These are phyloP conservation scores for Tachystola acroxantha DNA, from an alignment of 2,888 invertebrate genomes.

Conservation along the genomic window DNA sequence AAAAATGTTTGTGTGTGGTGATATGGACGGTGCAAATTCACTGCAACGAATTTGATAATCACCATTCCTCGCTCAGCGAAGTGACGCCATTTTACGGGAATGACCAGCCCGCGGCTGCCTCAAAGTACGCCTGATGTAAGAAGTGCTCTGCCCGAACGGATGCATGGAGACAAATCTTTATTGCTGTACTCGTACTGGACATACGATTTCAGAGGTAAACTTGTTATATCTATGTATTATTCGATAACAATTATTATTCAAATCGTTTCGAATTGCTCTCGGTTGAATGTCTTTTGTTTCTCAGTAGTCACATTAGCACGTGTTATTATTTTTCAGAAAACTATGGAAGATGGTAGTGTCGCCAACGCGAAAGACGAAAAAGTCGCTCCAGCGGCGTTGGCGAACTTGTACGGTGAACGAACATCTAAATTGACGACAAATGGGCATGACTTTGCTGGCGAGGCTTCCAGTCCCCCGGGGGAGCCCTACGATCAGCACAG, in stretches of 20 bases:
- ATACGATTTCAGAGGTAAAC: conserved; percentile 73
- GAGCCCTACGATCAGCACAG: conserved; percentile 37
- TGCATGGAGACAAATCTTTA: conserved; percentile 71
- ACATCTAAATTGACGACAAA: conserved; percentile 57
- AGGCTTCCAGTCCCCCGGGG: conserved; percentile 37
- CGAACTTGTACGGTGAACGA: conserved; percentile 55
- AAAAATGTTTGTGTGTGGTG: conserved; percentile 54
- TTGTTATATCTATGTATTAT: conserved; percentile 38
- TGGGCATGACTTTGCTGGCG: conserved; percentile 55
- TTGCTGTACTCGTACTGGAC: conserved; percentile 74
- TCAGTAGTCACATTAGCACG: conserved; percentile 55
- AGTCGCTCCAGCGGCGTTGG: conserved; percentile 48
- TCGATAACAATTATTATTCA: conserved; percentile 51
- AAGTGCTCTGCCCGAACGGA: conserved; percentile 64
- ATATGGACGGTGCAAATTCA: conserved; percentile 41
- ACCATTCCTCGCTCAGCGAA: conserved; percentile 70
- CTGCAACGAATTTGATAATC: conserved; percentile 58
- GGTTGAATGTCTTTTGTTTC: conserved; percentile 74
- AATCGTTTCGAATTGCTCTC: conserved; percentile 64
- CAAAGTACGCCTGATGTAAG: conserved; percentile 72
- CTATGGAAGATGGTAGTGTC: conserved; percentile 77
- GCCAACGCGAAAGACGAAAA: conserved; percentile 64
- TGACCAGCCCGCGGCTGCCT: conserved; percentile 77
- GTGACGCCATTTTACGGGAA: conserved; percentile 80
- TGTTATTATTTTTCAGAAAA: conserved; percentile 71